Evolutionary conservation across 2,888 invertebrate genomes (phyloP), one percentile per base, ranked within the genome.

Genomic region (Fabriciana adippe): DNA sequence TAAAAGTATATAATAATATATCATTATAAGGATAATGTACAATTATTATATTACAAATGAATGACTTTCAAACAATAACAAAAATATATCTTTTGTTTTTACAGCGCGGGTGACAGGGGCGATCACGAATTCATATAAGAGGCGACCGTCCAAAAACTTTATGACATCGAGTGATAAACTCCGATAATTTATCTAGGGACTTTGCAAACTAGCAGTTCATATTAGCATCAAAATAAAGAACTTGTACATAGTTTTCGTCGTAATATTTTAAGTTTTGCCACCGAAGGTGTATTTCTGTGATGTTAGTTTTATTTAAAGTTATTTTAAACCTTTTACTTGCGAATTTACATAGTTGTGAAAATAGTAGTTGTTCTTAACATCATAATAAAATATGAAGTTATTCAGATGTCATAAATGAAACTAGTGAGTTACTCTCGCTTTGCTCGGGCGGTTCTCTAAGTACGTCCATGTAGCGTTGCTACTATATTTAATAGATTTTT

Each of bases 51-150:
- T 60, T 21, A 11, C 35, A 41, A 41, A 8, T 41, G 35, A 11
- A 41, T 41, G 14, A 6, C 15, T 48, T 31, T 31, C n/a, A 0
- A 14, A 48, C n/a, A 16, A 16, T 13, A 55, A 41, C 55, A 15
- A 14, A n/a, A 18, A 60, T 41, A 51, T 51, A 31, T 31, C 35
- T 55, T 41, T 55, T 60, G 60, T 67, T 67, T 35, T 35, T 47
- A 55, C 35, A 18, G 15, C n/a, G 35, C 2, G 35, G 35, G 8
- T 21, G 47, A 68, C 60, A 68, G 54, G 56, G 50, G 47, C 55
- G 66, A 62, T 81, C 88, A 86, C 86, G 87, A 86, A 85, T 86
- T 83, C 86, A 87, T 86, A 87, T 87, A 87, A 89, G 79, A 80
- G 80, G 79, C 82, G 81, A 80, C 81, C 82, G 84, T 67, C 82